phyloP scores from a whole-genome alignment of 2,888 invertebrate species.

The Pristionchus mayeri region DNA sequence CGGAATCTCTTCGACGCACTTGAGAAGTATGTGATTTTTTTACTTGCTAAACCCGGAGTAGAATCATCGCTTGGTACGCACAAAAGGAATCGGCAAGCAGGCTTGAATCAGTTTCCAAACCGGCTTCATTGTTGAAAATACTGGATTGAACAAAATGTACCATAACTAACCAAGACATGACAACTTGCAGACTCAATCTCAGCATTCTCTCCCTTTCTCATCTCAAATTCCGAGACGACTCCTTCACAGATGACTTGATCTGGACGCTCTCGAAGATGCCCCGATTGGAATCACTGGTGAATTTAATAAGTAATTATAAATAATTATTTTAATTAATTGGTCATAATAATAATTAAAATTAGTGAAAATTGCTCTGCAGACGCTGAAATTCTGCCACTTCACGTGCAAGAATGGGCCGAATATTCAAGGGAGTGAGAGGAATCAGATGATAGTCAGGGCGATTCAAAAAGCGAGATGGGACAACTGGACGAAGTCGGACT shows the following conservation, averaged over 20 bases:
- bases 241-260: background rate
- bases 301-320: no score
- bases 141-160: background rate
- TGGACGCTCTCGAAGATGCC: background rate
- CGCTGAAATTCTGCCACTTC: slow-evolving; percentile 19
- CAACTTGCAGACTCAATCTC: slow-evolving; percentile 7
- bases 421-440: background rate
- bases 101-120: no score
- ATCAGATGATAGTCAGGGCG: background rate
- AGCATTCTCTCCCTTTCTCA: background rate
- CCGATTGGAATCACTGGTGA: background rate
- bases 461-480: background rate
- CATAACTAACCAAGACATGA: no score
- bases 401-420: background rate
- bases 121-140: background rate
- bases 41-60: no score
- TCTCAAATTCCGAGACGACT: background rate
- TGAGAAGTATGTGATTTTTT: background rate
- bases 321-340: no score
- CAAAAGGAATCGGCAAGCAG: no score
- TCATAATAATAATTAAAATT: no score
- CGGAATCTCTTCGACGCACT: slow-evolving; percentile 5
- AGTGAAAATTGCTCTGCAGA: background rate
- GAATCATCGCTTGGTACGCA: no score
- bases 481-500: background rate